Evolutionary conservation across 2,888 invertebrate species (phyloP).

Genomic region (Microctonus aethiopoides): DNA sequence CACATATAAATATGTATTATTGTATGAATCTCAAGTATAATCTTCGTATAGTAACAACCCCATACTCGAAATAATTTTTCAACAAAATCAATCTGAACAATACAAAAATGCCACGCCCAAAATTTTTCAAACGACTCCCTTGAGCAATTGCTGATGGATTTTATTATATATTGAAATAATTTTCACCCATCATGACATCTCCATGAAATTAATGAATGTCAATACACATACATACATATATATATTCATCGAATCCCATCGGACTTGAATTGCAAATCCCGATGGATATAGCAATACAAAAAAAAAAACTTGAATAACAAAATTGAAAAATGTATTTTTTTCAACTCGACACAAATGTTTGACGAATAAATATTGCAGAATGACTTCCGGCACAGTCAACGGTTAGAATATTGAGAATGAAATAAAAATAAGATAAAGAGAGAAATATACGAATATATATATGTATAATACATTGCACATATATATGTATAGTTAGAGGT

Average conservation of each 20-base stretch:
- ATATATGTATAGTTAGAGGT: slow-evolving; percentile 15
- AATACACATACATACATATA: background rate
- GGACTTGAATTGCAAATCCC: too few species aligned
- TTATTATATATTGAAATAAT: background rate
- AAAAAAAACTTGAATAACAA: too few species aligned
- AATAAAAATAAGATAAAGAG: background rate
- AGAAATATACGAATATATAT: background rate
- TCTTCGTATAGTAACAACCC: background rate
- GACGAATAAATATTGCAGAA: background rate
- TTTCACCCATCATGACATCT: background rate
- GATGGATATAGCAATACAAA: too few species aligned
- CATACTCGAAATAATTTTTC: background rate
- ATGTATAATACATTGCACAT: slow-evolving; percentile 1
- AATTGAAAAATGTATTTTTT: too few species aligned
- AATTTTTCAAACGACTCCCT: slow-evolving; percentile 10
- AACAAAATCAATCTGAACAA: slow-evolving; percentile 9
- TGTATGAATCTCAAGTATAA: too few species aligned
- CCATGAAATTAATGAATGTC: background rate
- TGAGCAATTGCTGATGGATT: slow-evolving; percentile 22
- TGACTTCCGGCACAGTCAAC: background rate
- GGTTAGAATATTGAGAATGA: background rate
- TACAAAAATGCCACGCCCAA: slow-evolving; percentile 1
- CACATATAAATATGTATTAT: background rate
- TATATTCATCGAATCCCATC: background rate
- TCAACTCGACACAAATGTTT: background rate